Conservation (phyloP, 2,888 invertebrate species). For the Onthophagus sagittarius region DNA sequence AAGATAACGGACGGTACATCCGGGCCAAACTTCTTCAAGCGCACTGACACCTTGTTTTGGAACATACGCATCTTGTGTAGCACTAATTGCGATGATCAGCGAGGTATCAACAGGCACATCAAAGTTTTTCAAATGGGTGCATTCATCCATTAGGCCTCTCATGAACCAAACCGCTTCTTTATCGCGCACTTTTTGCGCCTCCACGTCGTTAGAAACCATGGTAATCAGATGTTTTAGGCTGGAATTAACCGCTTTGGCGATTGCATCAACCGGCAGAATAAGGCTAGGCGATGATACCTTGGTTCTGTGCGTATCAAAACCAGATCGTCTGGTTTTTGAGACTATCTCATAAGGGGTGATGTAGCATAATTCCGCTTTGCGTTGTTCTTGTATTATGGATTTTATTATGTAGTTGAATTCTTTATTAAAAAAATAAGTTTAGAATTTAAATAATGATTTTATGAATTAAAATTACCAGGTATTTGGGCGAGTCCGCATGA, state of each 20-base stretch:
- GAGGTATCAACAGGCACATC: conserved; percentile 83
- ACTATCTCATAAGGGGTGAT: conserved; percentile 42
- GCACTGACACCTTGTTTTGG: conserved; percentile 79
- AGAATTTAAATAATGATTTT: background rate
- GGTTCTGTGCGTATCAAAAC: conserved; percentile 6
- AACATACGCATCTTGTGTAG: conserved; percentile 86
- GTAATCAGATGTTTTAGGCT: conserved; percentile 16
- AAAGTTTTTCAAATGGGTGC: conserved; percentile 93
- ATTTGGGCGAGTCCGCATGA: conserved; percentile 32
- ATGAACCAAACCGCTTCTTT: conserved; percentile 87
- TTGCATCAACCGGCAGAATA: conserved; percentile 25
- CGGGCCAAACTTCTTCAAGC: conserved; percentile 90
- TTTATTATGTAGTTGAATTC: conserved; percentile 1
- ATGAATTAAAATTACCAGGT: conserved; percentile 16
- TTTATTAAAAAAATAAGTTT: background rate
- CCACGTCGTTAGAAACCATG: conserved; percentile 50
- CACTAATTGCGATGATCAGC: conserved; percentile 86
- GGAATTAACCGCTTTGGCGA: conserved; percentile 5
- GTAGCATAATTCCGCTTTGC: conserved; percentile 30
- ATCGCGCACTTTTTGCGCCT: conserved; percentile 66
- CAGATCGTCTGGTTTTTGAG: conserved; percentile 16
- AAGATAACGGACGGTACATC: conserved; percentile 81
- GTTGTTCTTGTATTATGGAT: conserved; percentile 17
- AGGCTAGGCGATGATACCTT: conserved; percentile 22
- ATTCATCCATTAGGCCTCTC: conserved; percentile 98